phyloP scores from a whole-genome alignment of 1,140 invertebrate species.

The Musca domestica region DNA sequence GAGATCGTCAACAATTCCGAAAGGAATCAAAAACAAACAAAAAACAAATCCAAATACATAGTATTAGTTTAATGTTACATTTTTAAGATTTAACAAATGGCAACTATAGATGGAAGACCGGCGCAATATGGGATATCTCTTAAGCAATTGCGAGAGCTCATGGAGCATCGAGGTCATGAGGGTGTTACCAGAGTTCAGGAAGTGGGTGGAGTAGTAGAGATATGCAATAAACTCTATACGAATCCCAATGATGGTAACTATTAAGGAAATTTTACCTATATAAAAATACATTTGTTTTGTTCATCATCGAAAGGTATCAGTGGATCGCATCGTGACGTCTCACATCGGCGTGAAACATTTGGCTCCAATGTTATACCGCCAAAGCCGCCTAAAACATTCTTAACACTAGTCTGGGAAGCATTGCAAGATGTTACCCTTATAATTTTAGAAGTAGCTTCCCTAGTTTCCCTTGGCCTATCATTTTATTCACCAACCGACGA shows the following conservation, averaged over 20 bases:
- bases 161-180: constrained; percentile 90
- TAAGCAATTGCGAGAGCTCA: constrained; percentile 93
- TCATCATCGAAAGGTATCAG: constrained; percentile 35
- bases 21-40: too few relatives aligned
- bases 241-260: constrained; percentile 89
- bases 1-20: too few relatives aligned
- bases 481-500: constrained; percentile 77
- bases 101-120: constrained; percentile 86
- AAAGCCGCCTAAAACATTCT: constrained; percentile 96
- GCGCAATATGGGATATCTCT: constrained; percentile 90
- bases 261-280: constrained; percentile 12
- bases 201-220: constrained; percentile 85
- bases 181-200: constrained; percentile 82
- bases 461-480: constrained; percentile 86
- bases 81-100: constrained; percentile 60
- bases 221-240: constrained; percentile 94
- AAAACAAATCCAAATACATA: too few relatives aligned
- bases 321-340: constrained; percentile 80
- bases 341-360: constrained; percentile 85
- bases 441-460: constrained; percentile 85
- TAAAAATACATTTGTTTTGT: constrained; percentile 12
- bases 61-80: too few relatives aligned
- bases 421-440: constrained; percentile 96
- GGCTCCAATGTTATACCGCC: constrained; percentile 96
- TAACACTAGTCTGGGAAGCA: constrained; percentile 96